Conservation (phyloP, 2,797 vertebrate genomes). For the Selene dorsalis region DNA sequence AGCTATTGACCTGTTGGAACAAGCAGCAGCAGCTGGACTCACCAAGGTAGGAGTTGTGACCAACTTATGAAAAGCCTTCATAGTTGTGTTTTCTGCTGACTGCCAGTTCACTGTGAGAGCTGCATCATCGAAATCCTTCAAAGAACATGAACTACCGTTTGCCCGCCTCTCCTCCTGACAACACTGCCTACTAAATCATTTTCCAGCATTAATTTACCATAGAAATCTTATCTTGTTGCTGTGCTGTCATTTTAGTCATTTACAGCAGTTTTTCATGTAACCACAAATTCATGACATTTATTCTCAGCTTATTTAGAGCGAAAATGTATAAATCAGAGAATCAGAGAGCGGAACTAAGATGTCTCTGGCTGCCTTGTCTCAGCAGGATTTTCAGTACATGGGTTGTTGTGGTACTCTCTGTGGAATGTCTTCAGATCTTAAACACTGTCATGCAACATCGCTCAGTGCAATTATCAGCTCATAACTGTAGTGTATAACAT, state of each 20-base stretch:
- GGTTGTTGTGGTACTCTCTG: not conserved
- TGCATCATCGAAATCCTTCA: no score
- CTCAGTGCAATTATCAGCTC: not conserved
- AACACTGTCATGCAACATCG: not conserved
- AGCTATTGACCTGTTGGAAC: constrained; percentile 84
- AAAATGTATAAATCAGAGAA: not conserved
- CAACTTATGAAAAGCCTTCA: not conserved
- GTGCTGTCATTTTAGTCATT: not conserved
- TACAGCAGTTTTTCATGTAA: not conserved
- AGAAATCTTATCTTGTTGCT: not conserved
- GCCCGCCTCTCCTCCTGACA: not conserved
- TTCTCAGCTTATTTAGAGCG: not conserved
- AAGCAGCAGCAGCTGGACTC: constrained; percentile 86
- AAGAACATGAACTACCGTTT: not conserved
- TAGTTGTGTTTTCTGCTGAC: not conserved
- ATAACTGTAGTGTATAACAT: not conserved
- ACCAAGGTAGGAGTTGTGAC: constrained; percentile 82
- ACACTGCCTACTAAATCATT: not conserved
- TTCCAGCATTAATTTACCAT: not conserved
- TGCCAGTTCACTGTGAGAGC: not conserved
- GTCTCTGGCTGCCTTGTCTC: not conserved
- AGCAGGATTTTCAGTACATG: not conserved
- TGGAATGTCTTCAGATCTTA: not conserved
- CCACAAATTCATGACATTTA: not conserved
- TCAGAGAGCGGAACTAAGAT: not conserved